A percentile compares a stretch with the other conserved stretches of the same genome.
Conservation (phyloP, 2,797 vertebrate genomes). For the Fundulus diaphanus region DNA sequence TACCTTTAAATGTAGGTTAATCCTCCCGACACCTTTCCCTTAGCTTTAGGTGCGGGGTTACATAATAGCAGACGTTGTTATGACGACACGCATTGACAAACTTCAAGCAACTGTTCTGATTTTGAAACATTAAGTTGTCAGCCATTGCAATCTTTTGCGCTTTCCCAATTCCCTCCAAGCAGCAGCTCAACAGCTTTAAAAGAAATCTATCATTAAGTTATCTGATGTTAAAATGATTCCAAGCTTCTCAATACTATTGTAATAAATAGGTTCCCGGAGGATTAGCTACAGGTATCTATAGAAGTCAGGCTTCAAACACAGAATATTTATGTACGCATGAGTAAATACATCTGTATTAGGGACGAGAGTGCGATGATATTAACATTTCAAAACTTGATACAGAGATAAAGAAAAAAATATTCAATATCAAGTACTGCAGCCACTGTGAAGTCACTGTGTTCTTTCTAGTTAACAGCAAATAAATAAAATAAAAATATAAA, state of each 20-base stretch:
- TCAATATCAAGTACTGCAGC: no score
- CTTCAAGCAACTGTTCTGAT: background rate
- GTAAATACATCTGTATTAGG: no score
- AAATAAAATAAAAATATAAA: no score
- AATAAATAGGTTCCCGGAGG: background rate
- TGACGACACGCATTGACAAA: constrained; percentile 1
- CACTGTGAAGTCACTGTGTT: no score
- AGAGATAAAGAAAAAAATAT: no score
- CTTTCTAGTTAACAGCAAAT: no score
- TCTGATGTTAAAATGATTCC: background rate
- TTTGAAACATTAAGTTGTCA: background rate
- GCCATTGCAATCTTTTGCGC: background rate
- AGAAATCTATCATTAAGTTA: background rate
- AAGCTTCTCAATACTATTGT: background rate
- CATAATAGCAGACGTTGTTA: background rate
- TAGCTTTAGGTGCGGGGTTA: background rate
- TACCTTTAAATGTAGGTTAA: no score
- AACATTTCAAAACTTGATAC: no score
- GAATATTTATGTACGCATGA: background rate
- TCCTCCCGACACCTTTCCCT: constrained; percentile 27
- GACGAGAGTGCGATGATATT: no score
- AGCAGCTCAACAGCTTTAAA: background rate
- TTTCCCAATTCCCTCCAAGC: background rate
- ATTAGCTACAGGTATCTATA: background rate
- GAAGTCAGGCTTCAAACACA: background rate